Evolutionary conservation across 2,113 vertebrate genomes (phyloP).

Genomic region (Pimephales promelas): DNA sequence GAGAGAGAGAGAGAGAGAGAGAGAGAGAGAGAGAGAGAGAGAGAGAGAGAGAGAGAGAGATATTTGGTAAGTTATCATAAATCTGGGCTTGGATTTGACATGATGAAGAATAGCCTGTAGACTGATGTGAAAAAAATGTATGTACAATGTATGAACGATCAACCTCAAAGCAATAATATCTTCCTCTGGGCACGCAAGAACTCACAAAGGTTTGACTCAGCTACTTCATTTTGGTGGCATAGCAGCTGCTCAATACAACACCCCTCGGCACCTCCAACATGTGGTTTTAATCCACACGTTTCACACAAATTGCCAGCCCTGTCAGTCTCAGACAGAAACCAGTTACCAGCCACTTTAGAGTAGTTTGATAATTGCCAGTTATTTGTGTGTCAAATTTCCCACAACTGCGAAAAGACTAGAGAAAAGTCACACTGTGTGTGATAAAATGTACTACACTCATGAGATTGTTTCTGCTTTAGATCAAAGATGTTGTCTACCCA

Average conservation of each 20-base stretch:
- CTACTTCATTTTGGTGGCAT: constrained; percentile 33
- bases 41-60: too few species aligned
- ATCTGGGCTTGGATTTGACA: neutral
- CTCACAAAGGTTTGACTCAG: constrained; percentile 13
- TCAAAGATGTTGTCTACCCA: neutral
- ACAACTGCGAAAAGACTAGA: constrained; percentile 41
- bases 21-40: too few species aligned
- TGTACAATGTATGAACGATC: neutral
- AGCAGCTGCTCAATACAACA: constrained; percentile 57
- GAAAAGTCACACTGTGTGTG: neutral
- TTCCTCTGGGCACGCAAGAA: neutral
- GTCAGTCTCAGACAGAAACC: constrained; percentile 62
- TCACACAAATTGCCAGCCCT: constrained; percentile 66
- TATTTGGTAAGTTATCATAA: neutral
- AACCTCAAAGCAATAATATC: constrained; percentile 5
- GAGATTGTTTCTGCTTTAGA: neutral
- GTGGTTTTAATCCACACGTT: constrained; percentile 66
- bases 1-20: too few species aligned
- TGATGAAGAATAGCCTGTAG: neutral
- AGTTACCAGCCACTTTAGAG: constrained; percentile 60
- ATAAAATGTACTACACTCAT: neutral
- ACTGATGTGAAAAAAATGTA: neutral
- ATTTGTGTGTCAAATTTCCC: constrained; percentile 58
- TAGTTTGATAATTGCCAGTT: constrained; percentile 64
- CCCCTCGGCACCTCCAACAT: constrained; percentile 57